phyloP scores from a whole-genome alignment of 2,797 vertebrate species.

The Sciurus vulgaris region DNA sequence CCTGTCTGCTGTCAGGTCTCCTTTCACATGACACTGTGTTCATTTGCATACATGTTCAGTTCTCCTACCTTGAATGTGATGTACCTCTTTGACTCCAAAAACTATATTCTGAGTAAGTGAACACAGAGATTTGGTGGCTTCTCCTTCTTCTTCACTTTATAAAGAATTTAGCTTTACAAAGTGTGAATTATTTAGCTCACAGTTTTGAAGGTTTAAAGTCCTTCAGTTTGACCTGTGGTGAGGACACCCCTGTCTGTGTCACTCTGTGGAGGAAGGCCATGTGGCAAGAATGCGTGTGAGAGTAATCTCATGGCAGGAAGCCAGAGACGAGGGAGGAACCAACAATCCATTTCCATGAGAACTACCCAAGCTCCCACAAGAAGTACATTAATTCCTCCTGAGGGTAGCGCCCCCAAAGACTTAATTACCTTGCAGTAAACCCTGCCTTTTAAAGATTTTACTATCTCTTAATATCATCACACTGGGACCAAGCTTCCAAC shows the following conservation, averaged over 20 bases:
- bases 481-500: background rate
- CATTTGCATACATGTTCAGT: fast-evolving
- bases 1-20: no score
- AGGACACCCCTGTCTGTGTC: background rate
- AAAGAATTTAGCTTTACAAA: no score
- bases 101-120: background rate
- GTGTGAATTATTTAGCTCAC: background rate
- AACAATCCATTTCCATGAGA: background rate
- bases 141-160: background rate
- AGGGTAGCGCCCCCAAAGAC: background rate
- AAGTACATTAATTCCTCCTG: background rate
- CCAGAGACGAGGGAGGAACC: background rate
- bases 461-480: background rate
- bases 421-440: background rate
- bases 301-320: background rate
- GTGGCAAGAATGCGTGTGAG: no score
- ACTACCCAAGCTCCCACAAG: background rate
- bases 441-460: background rate
- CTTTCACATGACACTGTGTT: background rate
- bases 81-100: background rate
- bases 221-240: background rate
- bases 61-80: background rate
- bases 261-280: background rate
- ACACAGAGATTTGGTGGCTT: background rate
- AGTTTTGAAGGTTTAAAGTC: background rate